Evolutionary conservation across 2,888 invertebrate species (phyloP).

Genomic region (Cremastobaeus sp.): DNA sequence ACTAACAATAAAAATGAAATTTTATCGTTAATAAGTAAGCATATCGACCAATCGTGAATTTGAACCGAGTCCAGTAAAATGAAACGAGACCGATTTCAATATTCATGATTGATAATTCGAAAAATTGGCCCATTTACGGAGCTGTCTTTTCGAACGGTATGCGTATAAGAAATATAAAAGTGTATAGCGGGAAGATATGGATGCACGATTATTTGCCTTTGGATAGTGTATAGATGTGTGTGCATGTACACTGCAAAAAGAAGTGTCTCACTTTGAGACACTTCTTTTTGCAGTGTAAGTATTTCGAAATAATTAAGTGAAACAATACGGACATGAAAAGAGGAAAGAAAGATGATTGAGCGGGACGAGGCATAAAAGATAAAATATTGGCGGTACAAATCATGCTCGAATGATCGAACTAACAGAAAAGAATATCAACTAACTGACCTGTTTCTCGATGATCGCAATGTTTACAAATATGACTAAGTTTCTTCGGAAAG

Average conservation of each 20-base stretch:
- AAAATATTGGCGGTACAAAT: constrained; percentile 39
- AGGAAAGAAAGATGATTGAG: constrained; percentile 32
- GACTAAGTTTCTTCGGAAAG: constrained; percentile 33
- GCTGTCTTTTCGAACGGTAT: no score
- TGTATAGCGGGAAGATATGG: no score
- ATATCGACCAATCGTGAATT: no score
- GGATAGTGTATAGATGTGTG: neutral
- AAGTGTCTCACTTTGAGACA: no score
- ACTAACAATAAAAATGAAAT: no score
- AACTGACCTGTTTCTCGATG: constrained; percentile 52
- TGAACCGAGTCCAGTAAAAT: no score
- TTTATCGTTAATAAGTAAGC: no score
- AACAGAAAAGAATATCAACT: constrained; percentile 51
- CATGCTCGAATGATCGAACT: constrained; percentile 50
- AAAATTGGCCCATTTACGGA: no score
- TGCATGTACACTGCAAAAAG: neutral
- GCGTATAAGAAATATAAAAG: no score
- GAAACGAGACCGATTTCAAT: no score
- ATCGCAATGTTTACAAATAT: constrained; percentile 36
- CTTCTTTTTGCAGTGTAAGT: no score
- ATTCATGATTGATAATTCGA: no score
- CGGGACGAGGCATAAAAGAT: constrained; percentile 24
- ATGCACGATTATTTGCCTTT: constrained; percentile 4
- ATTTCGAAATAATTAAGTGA: constrained; percentile 17
- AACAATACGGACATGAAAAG: constrained; percentile 25